Evolutionary conservation across 2,888 invertebrate genomes (phyloP), one percentile per base, ranked within the genome.

Genomic region (Psococerastis gibbosa): DNA sequence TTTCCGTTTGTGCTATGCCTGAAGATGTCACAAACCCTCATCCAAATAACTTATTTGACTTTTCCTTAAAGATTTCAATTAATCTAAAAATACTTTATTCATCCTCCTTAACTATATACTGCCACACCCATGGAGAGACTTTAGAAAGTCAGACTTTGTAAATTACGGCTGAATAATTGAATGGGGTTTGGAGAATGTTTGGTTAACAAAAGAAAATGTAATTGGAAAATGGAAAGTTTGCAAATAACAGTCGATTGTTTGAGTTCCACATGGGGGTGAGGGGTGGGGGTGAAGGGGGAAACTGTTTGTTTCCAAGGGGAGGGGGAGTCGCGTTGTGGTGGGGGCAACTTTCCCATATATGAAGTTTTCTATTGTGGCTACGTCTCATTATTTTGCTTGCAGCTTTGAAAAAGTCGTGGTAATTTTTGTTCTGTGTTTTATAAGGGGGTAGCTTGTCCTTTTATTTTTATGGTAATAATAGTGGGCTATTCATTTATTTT

Each of bases 121-220:
- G n/a, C n/a, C n/a, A n/a, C 27, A 27, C 27, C 27, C 6, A 9
- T 6, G 27, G 11, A 27, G 27, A 27, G 27, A 27, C 27, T 27
- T 27, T 27, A 27, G 27, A 27, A 27, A 27, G 27, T 27, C 27
- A 9, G 27, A 27, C 27, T 27, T 27, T 27, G 27, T 27, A 27
- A 27, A 27, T 27, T 27, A 27, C 27, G 27, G 27, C 27, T 38
- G 38, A 38, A 38, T 38, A 38, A 38, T 38, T 38, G 38, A 38
- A 38, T 38, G 38, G 38, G 22, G 38, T 18, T 20, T 38, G 38
- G 38, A 38, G 22, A 38, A 38, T 22, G 38, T 38, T 38, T 20
- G 38, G 38, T 38, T 38, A 38, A 38, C 38, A 38, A 38, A 38
- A 38, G 38, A 38, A 38, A 38, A 38, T 38, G 20, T 38, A 38